Evolutionary conservation across 2,888 invertebrate genomes (phyloP).

Genomic region (Philonicus albiceps): DNA sequence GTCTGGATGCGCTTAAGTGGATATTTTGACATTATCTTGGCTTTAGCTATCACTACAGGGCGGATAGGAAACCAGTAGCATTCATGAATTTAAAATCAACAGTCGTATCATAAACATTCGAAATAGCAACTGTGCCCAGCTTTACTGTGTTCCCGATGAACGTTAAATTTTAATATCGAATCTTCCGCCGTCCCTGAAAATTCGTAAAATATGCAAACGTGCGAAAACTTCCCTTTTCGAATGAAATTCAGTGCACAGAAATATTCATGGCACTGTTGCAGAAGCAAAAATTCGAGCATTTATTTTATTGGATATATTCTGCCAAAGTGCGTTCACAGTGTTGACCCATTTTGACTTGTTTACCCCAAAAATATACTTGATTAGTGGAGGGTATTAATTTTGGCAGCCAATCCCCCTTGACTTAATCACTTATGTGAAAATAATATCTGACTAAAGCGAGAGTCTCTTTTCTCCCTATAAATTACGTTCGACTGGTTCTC

Average conservation of each 20-base stretch:
- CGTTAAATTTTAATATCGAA: neutral
- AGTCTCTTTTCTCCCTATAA: neutral
- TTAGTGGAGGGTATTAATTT: neutral
- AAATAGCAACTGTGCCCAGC: neutral
- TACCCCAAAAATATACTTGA: neutral
- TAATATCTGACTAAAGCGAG: neutral
- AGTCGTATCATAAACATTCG: neutral
- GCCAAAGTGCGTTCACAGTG: neutral
- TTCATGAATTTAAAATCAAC: neutral
- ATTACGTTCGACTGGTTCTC: neutral
- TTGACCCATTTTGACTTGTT: neutral
- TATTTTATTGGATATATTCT: neutral
- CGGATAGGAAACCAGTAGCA: neutral
- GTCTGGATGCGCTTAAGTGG: neutral
- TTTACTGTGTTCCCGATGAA: neutral
- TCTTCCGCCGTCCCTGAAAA: neutral
- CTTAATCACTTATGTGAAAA: neutral
- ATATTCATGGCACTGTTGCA: neutral
- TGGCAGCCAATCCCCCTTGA: neutral
- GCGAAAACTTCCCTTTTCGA: neutral
- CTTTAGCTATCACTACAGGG: neutral
- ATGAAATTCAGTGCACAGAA: neutral
- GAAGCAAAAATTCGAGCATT: neutral
- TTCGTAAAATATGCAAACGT: neutral
- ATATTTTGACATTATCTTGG: neutral